Percentiles rank a stretch among this genome's conserved stretches.
Conservation (phyloP, 1,140 invertebrate species). For the Lerema accius region DNA sequence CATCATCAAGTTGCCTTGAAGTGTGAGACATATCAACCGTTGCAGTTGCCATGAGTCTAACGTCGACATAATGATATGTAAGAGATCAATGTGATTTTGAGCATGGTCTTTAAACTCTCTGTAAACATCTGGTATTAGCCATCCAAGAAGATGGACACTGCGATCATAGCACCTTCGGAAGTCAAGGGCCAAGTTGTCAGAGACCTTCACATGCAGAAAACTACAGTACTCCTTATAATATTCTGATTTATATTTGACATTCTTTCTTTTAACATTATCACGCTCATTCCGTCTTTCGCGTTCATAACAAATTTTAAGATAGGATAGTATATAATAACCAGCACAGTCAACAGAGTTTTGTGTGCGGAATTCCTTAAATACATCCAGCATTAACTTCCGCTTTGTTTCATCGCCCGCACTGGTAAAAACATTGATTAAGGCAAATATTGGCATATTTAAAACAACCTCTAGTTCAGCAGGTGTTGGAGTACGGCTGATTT, state of each 20-base stretch:
- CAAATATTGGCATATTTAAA: constrained; percentile 70
- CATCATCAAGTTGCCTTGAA: constrained; percentile 94
- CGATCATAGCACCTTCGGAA: constrained; percentile 94
- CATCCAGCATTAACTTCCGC: constrained; percentile 88
- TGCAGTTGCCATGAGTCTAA: constrained; percentile 95
- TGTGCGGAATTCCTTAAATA: constrained; percentile 88
- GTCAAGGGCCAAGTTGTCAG: constrained; percentile 89
- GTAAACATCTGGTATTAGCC: constrained; percentile 95
- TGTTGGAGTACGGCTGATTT: constrained; percentile 61
- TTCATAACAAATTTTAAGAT: constrained; percentile 77
- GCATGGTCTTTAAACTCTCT: constrained; percentile 94
- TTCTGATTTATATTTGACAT: constrained; percentile 90
- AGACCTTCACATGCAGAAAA: constrained; percentile 90
- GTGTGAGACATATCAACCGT: constrained; percentile 93
- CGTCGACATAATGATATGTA: constrained; percentile 94
- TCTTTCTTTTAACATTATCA: constrained; percentile 82
- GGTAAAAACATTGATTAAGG: constrained; percentile 68
- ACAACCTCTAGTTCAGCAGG: constrained; percentile 61
- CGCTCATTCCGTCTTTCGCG: constrained; percentile 67
- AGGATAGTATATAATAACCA: constrained; percentile 92
- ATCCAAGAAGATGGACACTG: constrained; percentile 94
- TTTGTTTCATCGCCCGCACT: constrained; percentile 89
- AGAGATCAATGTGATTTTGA: constrained; percentile 92
- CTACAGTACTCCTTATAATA: constrained; percentile 95
- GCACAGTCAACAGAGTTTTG: constrained; percentile 87